Percentiles rank a stretch among this genome's conserved stretches.
Conservation (phyloP, 2,113 vertebrate genomes). For the Ochotona princeps region DNA sequence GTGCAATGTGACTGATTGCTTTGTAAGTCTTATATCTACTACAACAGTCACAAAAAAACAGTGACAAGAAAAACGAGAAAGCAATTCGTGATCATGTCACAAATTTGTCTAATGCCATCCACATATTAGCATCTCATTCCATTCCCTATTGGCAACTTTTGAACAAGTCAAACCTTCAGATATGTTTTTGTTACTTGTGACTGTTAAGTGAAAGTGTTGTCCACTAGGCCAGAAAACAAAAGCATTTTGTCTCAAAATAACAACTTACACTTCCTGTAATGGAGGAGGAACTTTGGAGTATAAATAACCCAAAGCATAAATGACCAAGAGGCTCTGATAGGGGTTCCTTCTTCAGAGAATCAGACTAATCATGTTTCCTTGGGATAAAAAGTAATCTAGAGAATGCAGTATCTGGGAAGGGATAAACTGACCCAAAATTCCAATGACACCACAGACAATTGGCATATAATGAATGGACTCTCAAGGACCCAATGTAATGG, state of each 20-base stretch:
- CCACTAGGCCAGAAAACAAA: background rate
- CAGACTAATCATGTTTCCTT: background rate
- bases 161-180: background rate
- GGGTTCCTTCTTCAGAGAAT: background rate
- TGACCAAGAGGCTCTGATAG: background rate
- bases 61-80: constrained; percentile 50
- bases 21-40: background rate
- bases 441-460: background rate
- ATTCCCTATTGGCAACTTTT: background rate
- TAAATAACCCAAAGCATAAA: background rate
- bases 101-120: background rate
- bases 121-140: background rate
- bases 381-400: background rate
- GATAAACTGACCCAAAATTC: background rate
- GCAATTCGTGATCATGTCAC: background rate
- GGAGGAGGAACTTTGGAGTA: background rate
- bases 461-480: background rate
- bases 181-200: background rate
- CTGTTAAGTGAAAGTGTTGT: background rate
- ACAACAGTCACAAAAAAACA: constrained; percentile 7
- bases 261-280: background rate
- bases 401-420: background rate
- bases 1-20: background rate
- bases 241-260: background rate
- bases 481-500: too few relatives aligned